Conservation (phyloP, 2,888 invertebrate species). For the Caradrina kadenii region DNA sequence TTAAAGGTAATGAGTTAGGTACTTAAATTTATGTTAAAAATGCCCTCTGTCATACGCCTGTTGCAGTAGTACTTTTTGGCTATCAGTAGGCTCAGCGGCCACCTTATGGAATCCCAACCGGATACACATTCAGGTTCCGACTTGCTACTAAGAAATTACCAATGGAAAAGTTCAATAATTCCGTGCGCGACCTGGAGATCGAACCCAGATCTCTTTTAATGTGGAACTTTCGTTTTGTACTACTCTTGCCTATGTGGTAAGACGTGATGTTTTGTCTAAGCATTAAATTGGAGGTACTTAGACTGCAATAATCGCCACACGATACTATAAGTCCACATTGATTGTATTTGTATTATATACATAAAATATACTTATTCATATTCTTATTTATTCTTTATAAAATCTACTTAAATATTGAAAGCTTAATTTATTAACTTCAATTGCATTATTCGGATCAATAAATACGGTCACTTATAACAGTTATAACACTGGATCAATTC, state of each 20-base stretch:
- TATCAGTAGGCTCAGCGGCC: too few species aligned
- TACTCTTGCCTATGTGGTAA: too few species aligned
- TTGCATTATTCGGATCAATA: constrained; percentile 8
- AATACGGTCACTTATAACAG: constrained; percentile 16
- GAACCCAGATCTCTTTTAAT: neutral
- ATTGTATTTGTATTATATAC: too few species aligned
- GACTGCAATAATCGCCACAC: constrained; percentile 1
- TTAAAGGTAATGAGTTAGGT: too few species aligned
- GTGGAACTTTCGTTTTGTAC: neutral
- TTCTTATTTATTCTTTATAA: too few species aligned
- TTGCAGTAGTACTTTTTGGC: too few species aligned
- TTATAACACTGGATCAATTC: too few species aligned
- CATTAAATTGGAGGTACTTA: constrained; percentile 16
- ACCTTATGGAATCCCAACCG: neutral
- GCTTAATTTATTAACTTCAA: neutral
- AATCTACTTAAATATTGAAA: neutral
- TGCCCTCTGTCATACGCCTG: too few species aligned
- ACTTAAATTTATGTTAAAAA: too few species aligned
- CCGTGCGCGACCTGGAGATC: neutral
- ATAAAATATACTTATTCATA: too few species aligned
- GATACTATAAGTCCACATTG: too few species aligned
- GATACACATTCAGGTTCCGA: neutral
- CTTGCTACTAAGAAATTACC: neutral
- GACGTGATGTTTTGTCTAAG: neutral
- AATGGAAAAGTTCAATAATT: neutral